Base-by-base conservation (phyloP, 2,888 invertebrate genomes). In the Morpho achilles region DNA sequence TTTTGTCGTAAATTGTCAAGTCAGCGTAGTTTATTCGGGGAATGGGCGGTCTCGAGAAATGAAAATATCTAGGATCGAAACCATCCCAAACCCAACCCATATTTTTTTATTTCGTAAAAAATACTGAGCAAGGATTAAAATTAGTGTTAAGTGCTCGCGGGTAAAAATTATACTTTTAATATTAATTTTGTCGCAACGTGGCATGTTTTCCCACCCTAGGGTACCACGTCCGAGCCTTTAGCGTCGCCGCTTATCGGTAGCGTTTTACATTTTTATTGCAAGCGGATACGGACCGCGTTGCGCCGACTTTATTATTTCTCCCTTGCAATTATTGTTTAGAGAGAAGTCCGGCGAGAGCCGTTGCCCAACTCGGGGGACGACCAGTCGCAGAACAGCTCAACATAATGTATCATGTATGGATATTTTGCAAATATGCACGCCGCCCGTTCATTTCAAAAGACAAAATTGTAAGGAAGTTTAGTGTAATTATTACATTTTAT, bases 241-340 rank as follows among this genome's bases (percentile, higher is more conserved):
- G 80, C 82, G 81, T 75, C 75, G 79, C 74, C 82, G 86, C 88
- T 89, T 90, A 90, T 90, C 89, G 85, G 84, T 73, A 75, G 77
- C 84, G 84, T 86, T 90, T 90, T 87, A 88, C 89, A 90, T 90
- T 89, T 90, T 88, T 89, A 89, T 88, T 89, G 87, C 88, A 77
- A 87, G 80, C 89, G 88, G 89, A 88, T 88, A 87, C 86, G 80
- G 82, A 70, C 85, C 78, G 82, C 82, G 83, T 80, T 78, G 77
- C 77, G 79, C 76, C 77, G 83, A 79, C 84, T 82, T 86, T 88
- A 86, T 87, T 89, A 86, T 88, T 88, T 85, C 87, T 85, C 77
- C 82, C 79, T 75, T 70, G 81, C 86, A 87, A 88, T 89, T 87
- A 89, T 87, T 87, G 88, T 84, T 86, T 86, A 85, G 84, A 84